Evolutionary conservation across 2,797 vertebrate genomes (phyloP).

Genomic region (Lateolabrax maculatus): DNA sequence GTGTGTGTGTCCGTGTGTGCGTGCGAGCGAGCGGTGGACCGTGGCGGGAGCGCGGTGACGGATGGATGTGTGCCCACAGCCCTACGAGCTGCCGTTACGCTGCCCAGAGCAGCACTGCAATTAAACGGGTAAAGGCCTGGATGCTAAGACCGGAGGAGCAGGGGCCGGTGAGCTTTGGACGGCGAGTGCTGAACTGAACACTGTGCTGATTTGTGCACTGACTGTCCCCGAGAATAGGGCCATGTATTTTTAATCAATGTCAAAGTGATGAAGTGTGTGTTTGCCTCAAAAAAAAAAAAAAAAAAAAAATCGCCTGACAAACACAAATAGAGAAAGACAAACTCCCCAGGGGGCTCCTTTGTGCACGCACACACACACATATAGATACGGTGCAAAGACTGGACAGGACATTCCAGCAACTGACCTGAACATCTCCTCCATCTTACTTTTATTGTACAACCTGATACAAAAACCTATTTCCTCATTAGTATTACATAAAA

Average conservation of each 20-base stretch:
- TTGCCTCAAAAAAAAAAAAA: constrained; percentile 77
- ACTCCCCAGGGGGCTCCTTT: constrained; percentile 66
- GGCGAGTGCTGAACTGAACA: constrained; percentile 62
- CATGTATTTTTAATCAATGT: constrained; percentile 86
- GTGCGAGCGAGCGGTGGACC: constrained; percentile 31
- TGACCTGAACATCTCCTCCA: constrained; percentile 33
- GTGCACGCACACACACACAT: constrained; percentile 31
- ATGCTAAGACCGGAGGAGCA: constrained; percentile 55
- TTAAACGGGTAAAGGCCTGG: constrained; percentile 67
- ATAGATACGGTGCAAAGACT: constrained; percentile 19
- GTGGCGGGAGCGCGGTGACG: constrained; percentile 52
- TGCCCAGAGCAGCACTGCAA: constrained; percentile 77
- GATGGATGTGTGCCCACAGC: constrained; percentile 70
- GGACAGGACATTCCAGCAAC: constrained; percentile 46
- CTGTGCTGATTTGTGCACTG: constrained; percentile 80
- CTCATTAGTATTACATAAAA: constrained; percentile 32
- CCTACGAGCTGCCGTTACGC: constrained; percentile 65
- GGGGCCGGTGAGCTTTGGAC: constrained; percentile 55
- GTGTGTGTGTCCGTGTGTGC: not conserved
- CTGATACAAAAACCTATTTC: constrained; percentile 32
- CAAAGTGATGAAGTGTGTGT: constrained; percentile 84
- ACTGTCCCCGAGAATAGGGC: constrained; percentile 80
- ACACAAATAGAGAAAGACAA: constrained; percentile 79
- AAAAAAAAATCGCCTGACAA: constrained; percentile 82
- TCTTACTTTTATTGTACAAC: constrained; percentile 17